These are phyloP conservation scores for Mimumesa dahlbomi DNA, from an alignment of 2,888 invertebrate genomes.

Conservation along the genomic window DNA sequence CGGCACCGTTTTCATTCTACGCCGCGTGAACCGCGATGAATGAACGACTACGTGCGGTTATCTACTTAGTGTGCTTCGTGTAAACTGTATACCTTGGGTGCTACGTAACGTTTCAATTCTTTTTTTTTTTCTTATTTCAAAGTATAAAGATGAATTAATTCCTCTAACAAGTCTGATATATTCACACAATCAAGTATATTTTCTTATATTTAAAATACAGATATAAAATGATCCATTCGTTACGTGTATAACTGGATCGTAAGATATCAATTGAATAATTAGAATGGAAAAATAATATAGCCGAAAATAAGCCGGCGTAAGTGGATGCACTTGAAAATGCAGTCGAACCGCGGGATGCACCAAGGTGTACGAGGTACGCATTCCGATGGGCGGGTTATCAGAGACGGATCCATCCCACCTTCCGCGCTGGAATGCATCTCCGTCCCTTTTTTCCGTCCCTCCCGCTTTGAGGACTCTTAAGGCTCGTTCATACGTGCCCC, in stretches of 20 bases:
- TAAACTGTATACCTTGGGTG: too few species aligned
- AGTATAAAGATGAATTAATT: too few species aligned
- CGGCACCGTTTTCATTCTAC: constrained; percentile 37
- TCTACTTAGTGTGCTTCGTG: too few species aligned
- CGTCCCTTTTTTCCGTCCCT: constrained; percentile 46
- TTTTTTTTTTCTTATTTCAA: too few species aligned
- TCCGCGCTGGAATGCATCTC: constrained; percentile 70
- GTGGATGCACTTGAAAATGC: constrained; percentile 60
- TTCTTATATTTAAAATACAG: too few species aligned
- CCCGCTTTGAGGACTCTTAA: constrained; percentile 58
- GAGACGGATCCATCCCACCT: constrained; percentile 78
- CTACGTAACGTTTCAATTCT: too few species aligned
- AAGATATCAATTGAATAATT: neutral
- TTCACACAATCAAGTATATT: too few species aligned
- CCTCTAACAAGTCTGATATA: too few species aligned
- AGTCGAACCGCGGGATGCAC: constrained; percentile 67
- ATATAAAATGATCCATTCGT: too few species aligned
- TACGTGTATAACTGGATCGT: too few species aligned
- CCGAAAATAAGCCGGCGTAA: constrained; percentile 47
- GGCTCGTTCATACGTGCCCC: constrained; percentile 58
- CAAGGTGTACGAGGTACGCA: constrained; percentile 76
- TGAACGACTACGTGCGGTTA: constrained; percentile 37
- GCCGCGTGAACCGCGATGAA: constrained; percentile 49
- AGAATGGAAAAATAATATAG: constrained; percentile 54
- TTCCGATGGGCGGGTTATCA: constrained; percentile 79